A percentile compares a stretch with the other conserved stretches of the same genome.
Conservation (phyloP, 2,888 invertebrate genomes). For the Drosophila vallismaia region DNA sequence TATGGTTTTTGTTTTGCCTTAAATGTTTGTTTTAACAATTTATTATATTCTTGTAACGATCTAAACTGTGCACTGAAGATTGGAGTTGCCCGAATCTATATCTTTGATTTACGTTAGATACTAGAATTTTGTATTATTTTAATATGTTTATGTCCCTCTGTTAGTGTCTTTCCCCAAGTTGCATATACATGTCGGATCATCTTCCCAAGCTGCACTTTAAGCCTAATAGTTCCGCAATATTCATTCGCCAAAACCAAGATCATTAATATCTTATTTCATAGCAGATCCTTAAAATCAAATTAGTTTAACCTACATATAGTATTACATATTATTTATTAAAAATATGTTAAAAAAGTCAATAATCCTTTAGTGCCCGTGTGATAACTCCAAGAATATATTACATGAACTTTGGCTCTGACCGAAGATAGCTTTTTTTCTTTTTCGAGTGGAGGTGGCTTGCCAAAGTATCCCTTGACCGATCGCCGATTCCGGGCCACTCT, state of each 20-base stretch:
- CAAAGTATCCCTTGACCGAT: constrained; percentile 3
- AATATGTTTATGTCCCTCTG: no score
- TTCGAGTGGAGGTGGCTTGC: constrained; percentile 1
- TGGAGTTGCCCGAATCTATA: no score
- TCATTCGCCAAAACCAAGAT: not conserved
- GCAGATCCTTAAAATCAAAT: no score
- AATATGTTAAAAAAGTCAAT: no score
- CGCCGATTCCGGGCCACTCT: not conserved
- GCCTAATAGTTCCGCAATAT: not conserved
- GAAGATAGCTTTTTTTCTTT: not conserved
- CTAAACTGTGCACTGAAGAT: not conserved
- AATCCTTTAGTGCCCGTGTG: not conserved
- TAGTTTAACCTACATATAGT: no score
- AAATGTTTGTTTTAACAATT: constrained; percentile 6
- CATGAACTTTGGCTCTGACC: not conserved
- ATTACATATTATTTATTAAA: not conserved
- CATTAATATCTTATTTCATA: no score
- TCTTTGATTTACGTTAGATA: no score
- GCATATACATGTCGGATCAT: no score
- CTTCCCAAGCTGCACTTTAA: not conserved
- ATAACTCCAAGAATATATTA: not conserved
- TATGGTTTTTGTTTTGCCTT: constrained; percentile 10
- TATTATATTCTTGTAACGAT: not conserved
- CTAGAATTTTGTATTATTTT: no score
- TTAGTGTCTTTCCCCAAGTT: no score